phyloP scores from a whole-genome alignment of 2,113 vertebrate genomes.

The Himantopus leucocephalus region DNA sequence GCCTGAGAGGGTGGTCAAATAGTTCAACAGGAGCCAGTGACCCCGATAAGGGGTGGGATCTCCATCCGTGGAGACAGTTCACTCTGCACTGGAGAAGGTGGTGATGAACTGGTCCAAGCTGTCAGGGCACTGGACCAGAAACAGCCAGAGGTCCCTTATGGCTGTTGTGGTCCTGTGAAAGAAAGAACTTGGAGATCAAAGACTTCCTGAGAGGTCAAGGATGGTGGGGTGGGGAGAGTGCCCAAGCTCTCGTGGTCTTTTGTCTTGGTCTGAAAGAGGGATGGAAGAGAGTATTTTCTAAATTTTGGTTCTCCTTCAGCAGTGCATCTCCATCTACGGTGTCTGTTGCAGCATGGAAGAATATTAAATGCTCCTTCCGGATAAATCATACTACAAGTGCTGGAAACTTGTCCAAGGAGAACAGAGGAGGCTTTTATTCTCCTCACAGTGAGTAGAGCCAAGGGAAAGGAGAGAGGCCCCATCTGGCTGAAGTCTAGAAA shows the following conservation, averaged over 20 bases:
- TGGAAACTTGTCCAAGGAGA: conserved; percentile 11
- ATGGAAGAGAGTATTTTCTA: background rate
- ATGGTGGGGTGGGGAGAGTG: background rate
- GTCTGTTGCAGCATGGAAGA: background rate
- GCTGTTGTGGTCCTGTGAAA: background rate
- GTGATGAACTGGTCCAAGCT: background rate
- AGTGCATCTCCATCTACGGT: background rate
- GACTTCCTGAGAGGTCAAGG: background rate
- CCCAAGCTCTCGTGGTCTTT: background rate
- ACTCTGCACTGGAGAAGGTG: background rate
- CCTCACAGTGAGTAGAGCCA: background rate
- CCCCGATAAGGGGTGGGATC: background rate
- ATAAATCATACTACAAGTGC: background rate
- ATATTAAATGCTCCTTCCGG: background rate
- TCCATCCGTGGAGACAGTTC: background rate
- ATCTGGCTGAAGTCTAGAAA: background rate
- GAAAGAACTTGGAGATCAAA: background rate
- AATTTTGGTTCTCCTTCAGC: background rate
- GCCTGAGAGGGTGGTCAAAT: background rate
- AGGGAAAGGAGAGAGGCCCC: background rate
- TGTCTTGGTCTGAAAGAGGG: background rate
- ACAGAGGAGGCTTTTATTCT: conserved; percentile 21
- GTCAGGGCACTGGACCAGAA: background rate
- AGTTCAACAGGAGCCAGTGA: background rate
- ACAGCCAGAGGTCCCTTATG: background rate